Evolutionary conservation across 2,888 invertebrate genomes (phyloP).

Genomic region (Lochmaea capreae): DNA sequence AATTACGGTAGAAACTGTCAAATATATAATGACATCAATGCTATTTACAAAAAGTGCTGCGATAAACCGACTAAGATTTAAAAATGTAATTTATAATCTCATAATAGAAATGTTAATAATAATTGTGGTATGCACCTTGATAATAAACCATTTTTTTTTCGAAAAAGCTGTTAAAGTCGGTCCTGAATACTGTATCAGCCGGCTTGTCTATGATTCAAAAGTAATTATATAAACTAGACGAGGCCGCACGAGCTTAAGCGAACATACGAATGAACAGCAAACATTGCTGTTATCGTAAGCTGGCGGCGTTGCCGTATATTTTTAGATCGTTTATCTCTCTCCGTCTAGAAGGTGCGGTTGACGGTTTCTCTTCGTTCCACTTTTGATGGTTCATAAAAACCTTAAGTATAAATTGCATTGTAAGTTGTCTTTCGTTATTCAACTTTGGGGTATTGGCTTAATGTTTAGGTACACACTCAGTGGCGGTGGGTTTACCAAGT

Average conservation of each 20-base stretch:
- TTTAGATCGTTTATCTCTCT: slow-evolving; percentile 36
- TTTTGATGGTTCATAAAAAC: slow-evolving; percentile 32
- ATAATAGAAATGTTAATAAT: too few relatives aligned
- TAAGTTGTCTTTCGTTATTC: slow-evolving; percentile 30
- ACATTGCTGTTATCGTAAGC: slow-evolving; percentile 42
- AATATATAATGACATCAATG: too few relatives aligned
- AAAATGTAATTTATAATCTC: too few relatives aligned
- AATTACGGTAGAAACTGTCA: too few relatives aligned
- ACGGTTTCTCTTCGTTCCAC: slow-evolving; percentile 31
- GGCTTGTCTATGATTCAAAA: slow-evolving; percentile 52
- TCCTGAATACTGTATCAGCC: slow-evolving; percentile 22
- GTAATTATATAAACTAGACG: slow-evolving; percentile 50
- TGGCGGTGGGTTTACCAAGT: slow-evolving; percentile 18
- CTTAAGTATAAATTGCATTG: slow-evolving; percentile 39
- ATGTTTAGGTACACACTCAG: slow-evolving; percentile 37
- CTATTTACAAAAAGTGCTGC: too few relatives aligned
- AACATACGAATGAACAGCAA: slow-evolving; percentile 24
- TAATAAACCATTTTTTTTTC: not conserved
- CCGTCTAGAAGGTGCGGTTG: slow-evolving; percentile 17
- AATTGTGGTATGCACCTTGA: not conserved
- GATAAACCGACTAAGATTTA: too few relatives aligned
- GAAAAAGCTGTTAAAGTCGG: not conserved
- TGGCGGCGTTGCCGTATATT: slow-evolving; percentile 43
- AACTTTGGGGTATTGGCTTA: slow-evolving; percentile 37
- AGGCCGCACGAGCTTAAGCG: slow-evolving; percentile 40